Evolutionary conservation across 2,797 vertebrate genomes (phyloP), one percentile per base, ranked within the genome.

Genomic region (Pseudopleuronectes americanus): DNA sequence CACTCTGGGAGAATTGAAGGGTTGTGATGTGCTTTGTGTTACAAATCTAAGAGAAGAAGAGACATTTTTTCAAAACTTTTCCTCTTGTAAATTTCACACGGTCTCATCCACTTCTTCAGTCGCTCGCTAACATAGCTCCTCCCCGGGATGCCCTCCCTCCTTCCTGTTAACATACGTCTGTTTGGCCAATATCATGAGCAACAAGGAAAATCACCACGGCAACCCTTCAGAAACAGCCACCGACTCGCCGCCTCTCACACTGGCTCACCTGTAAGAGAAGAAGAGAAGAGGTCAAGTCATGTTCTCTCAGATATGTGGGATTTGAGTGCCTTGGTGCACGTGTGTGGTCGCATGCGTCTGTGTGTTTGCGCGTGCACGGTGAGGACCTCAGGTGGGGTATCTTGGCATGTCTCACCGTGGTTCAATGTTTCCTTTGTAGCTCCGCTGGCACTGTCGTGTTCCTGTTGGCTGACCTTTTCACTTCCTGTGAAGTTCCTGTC

Each of bases 401-500:
- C 81, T 83, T 88, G 90, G 84, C 84, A 87, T 91, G 84, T 92
- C 89, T 86, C 92, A 93, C 90, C 58, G 47, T 55, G 57, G 87
- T 87, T 90, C 81, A 66, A 90, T 86, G 84, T 91, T 88, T 86
- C 81, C 83, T 88, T 85, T 87, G n/a, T 74, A 84, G 88, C 83
- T 81, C 77, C 31, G 58, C 51, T 80, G 83, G 86, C 83, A 71
- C 72, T 86, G 73, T 76, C 73, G 2, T 78, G 85, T 86, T 88
- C 89, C 79, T 69, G 84, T 81, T 85, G 88, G 86, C 86, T 91
- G 89, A 91, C 89, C 91, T 92, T 86, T 90, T 75, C 81, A 57
- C 80, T 86, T 83, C 84, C 83, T 85, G 84, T 88, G 78, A 87
- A 88, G 87, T 88, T 84, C 72, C 75, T 82, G 77, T 84, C 79